A percentile compares a stretch with the other conserved stretches of the same genome.
Conservation (phyloP, 2,888 invertebrate genomes). For the Ligdia adustata region DNA sequence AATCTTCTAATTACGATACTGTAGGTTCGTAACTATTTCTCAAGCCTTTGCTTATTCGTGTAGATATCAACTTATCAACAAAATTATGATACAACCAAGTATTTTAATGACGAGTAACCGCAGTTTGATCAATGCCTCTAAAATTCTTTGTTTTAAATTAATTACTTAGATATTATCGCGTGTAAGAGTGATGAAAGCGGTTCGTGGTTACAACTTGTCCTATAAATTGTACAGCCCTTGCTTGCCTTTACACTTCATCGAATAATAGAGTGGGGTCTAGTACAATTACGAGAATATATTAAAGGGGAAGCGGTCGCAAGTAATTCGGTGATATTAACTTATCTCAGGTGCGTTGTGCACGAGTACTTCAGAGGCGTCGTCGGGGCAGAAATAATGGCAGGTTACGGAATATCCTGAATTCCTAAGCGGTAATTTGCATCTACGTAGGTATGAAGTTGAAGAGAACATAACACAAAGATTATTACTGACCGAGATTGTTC, state of each 20-base stretch:
- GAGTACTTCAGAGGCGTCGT: slow-evolving; percentile 48
- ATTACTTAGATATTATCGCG: slow-evolving; percentile 65
- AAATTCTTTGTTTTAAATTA: slow-evolving; percentile 52
- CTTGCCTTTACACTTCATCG: slow-evolving; percentile 74
- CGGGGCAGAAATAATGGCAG: slow-evolving; percentile 42
- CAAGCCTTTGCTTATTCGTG: slow-evolving; percentile 24
- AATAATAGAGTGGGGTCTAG: slow-evolving; percentile 68
- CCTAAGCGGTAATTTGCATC: slow-evolving; percentile 7
- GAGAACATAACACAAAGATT: too few relatives aligned
- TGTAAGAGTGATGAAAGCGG: slow-evolving; percentile 53
- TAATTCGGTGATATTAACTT: slow-evolving; percentile 64
- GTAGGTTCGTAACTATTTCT: neutral
- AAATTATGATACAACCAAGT: slow-evolving; percentile 46
- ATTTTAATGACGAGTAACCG: slow-evolving; percentile 51
- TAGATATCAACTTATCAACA: slow-evolving; percentile 37
- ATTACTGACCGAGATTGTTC: too few relatives aligned
- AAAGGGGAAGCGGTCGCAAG: slow-evolving; percentile 50
- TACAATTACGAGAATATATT: slow-evolving; percentile 75
- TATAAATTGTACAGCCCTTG: slow-evolving; percentile 63
- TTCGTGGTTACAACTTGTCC: slow-evolving; percentile 60
- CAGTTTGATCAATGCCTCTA: slow-evolving; percentile 35
- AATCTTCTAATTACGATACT: slow-evolving; percentile 11
- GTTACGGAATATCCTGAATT: slow-evolving; percentile 31
- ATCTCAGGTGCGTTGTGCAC: slow-evolving; percentile 64
- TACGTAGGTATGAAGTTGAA: too few relatives aligned